These are phyloP conservation scores for Lepidochrysops patricia DNA, from an alignment of 2,888 invertebrate species.

Conservation along the genomic window DNA sequence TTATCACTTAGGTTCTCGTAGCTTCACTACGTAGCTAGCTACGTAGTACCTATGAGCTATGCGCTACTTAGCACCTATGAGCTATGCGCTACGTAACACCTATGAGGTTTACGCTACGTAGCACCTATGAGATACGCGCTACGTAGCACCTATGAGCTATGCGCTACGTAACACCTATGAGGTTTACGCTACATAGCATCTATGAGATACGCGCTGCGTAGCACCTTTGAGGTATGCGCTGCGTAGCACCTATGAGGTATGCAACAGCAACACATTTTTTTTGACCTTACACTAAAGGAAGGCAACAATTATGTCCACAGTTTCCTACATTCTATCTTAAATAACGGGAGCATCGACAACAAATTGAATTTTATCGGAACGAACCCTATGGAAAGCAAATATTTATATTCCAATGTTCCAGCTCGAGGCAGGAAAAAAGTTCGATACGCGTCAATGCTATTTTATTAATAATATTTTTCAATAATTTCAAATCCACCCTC, in stretches of 20 bases:
- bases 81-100: too few relatives aligned
- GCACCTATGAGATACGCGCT: background rate
- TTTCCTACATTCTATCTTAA: background rate
- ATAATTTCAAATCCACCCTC: background rate
- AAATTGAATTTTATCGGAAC: constrained; percentile 4
- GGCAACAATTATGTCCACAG: background rate
- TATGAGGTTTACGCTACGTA: background rate
- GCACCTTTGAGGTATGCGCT: background rate
- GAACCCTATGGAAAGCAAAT: constrained; percentile 2
- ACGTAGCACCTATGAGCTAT: background rate
- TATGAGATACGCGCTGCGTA: background rate
- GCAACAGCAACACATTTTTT: too few relatives aligned
- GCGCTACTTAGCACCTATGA: too few relatives aligned
- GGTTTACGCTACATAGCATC: background rate
- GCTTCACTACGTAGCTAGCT: too few relatives aligned
- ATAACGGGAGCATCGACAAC: background rate
- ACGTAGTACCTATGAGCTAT: too few relatives aligned
- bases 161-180: background rate
- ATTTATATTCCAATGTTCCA: background rate
- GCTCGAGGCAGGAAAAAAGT: background rate
- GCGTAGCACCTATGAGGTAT: background rate
- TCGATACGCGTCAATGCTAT: background rate
- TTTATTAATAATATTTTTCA: background rate
- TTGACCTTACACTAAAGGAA: background rate
- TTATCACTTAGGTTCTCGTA: too few relatives aligned